A percentile compares a stretch with the other conserved stretches of the same genome.
Conservation (phyloP, 1,140 invertebrate genomes). For the Cydia strobilella region DNA sequence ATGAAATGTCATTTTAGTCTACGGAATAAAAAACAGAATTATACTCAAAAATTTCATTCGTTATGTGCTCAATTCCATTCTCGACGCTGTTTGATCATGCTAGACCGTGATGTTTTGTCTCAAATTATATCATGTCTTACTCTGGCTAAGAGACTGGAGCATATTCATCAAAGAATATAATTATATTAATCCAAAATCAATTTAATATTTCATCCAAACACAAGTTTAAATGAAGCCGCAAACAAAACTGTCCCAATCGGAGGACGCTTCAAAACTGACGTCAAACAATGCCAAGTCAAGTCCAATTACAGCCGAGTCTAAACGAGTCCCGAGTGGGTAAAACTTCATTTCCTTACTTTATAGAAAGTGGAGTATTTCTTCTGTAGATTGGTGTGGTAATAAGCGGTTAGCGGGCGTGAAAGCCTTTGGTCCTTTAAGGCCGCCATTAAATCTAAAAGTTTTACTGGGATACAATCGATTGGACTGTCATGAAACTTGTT, state of each 20-base stretch:
- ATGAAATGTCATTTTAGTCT: no score
- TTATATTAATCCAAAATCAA: not conserved
- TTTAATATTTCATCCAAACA: slow-evolving; percentile 17
- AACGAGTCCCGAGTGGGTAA: slow-evolving; percentile 61
- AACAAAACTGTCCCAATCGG: slow-evolving; percentile 42
- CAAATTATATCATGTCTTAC: not conserved
- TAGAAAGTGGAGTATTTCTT: slow-evolving; percentile 67
- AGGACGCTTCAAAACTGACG: slow-evolving; percentile 42
- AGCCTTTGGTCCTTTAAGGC: not conserved
- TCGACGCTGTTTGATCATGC: no score
- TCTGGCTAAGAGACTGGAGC: not conserved
- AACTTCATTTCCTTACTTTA: slow-evolving; percentile 72
- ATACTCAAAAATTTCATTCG: no score
- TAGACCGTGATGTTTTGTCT: not conserved
- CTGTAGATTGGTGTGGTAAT: slow-evolving; percentile 39
- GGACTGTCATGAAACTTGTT: not conserved
- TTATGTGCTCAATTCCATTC: no score
- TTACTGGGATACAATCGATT: not conserved
- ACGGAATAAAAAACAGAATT: no score
- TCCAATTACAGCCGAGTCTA: slow-evolving; percentile 63
- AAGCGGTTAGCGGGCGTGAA: slow-evolving; percentile 6
- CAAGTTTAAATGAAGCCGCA: slow-evolving; percentile 39
- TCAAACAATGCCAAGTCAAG: slow-evolving; percentile 64
- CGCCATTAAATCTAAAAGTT: not conserved
- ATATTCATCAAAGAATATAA: no score